Conservation (phyloP, 2,797 vertebrate species). For the Danio kyathit region DNA sequence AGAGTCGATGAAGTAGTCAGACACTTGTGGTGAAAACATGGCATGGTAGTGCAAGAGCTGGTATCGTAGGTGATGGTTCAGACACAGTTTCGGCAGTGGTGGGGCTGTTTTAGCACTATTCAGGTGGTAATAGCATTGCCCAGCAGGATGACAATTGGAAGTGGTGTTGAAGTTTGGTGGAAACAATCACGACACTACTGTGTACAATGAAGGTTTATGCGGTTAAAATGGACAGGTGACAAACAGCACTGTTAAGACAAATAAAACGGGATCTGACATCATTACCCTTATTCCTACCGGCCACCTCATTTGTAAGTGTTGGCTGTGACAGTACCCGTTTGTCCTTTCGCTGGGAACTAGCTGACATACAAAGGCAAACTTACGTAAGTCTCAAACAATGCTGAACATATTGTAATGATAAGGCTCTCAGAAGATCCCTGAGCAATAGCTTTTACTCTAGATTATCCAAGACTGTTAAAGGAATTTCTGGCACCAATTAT, state of each 20-base stretch:
- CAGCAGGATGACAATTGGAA: constrained; percentile 30
- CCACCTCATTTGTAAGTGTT: constrained; percentile 75
- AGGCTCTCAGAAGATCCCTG: constrained; percentile 44
- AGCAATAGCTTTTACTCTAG: constrained; percentile 27
- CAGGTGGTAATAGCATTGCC: constrained; percentile 34
- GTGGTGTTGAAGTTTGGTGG: constrained; percentile 42
- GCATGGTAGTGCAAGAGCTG: constrained; percentile 38
- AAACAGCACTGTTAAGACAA: constrained; percentile 46
- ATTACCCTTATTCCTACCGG: constrained; percentile 81
- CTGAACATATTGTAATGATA: constrained; percentile 53
- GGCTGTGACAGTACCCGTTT: constrained; percentile 78
- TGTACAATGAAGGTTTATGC: constrained; percentile 49
- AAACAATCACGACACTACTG: constrained; percentile 27
- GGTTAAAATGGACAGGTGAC: constrained; percentile 43
- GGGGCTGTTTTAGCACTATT: constrained; percentile 46
- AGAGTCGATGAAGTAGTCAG: constrained; percentile 41
- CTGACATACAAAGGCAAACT: constrained; percentile 70
- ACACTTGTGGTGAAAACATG: constrained; percentile 28
- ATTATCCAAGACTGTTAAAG: constrained; percentile 13
- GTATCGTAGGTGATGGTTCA: constrained; percentile 39
- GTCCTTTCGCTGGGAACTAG: constrained; percentile 79
- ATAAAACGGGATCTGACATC: constrained; percentile 61
- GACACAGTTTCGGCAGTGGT: constrained; percentile 20
- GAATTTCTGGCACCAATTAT: constrained; percentile 7
- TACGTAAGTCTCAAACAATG: constrained; percentile 28